Conservation (phyloP, 2,113 vertebrate species). For the Alligator mississippiensis region DNA sequence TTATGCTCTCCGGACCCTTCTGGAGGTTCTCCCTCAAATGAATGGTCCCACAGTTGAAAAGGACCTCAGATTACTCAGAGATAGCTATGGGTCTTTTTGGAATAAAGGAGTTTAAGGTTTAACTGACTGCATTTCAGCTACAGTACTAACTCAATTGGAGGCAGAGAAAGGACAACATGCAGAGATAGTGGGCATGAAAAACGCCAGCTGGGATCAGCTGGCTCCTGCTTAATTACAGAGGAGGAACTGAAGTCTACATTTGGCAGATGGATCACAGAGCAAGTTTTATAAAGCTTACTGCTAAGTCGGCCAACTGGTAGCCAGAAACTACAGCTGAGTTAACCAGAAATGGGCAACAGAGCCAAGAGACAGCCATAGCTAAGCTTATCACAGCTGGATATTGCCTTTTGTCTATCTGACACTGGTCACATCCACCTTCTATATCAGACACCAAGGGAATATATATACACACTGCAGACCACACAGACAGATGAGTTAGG, state of each 20-base stretch:
- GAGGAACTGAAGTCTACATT: constrained; percentile 59
- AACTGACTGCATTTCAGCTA: constrained; percentile 12
- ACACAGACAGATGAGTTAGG: background rate
- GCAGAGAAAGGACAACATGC: constrained; percentile 41
- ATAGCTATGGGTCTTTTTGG: constrained; percentile 7
- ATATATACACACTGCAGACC: constrained; percentile 1
- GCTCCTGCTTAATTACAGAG: constrained; percentile 66
- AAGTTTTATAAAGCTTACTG: constrained; percentile 59
- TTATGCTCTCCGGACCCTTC: background rate
- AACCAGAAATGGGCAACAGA: constrained; percentile 56
- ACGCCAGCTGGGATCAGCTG: constrained; percentile 62
- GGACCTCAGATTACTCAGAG: constrained; percentile 33
- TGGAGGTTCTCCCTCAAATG: constrained; percentile 26
- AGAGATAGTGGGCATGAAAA: constrained; percentile 40
- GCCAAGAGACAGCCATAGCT: constrained; percentile 42
- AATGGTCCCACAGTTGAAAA: constrained; percentile 23
- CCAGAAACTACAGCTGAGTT: constrained; percentile 30
- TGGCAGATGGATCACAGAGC: constrained; percentile 67
- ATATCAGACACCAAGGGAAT: background rate
- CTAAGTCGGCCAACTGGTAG: constrained; percentile 48
- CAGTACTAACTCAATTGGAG: constrained; percentile 23
- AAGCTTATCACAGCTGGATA: background rate
- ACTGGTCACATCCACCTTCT: no score
- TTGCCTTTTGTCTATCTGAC: background rate
- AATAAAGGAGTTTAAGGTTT: background rate